Evolutionary conservation across 2,113 vertebrate species (phyloP).

Genomic region (Neotragus pygmaeus): DNA sequence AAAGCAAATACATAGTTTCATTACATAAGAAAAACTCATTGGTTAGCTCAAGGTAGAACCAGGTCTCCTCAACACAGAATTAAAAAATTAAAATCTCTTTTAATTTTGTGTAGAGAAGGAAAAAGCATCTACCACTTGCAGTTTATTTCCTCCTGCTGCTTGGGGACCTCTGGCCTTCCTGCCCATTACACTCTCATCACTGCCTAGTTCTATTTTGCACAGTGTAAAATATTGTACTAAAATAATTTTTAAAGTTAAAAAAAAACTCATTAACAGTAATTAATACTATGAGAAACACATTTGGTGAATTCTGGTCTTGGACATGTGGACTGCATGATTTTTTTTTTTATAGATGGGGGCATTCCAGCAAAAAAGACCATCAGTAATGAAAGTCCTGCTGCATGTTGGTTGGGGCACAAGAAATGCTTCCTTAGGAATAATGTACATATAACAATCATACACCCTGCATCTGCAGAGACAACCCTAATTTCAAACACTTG

Average conservation of each 20-base stretch:
- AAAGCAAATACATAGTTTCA: too few relatives aligned
- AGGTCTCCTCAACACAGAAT: too few relatives aligned
- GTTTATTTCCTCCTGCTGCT: too few relatives aligned
- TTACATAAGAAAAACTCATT: too few relatives aligned
- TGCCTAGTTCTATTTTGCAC: background rate
- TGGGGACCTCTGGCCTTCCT: too few relatives aligned
- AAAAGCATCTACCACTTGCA: too few relatives aligned
- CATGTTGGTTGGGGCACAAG: background rate
- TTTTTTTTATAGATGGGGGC: accelerated
- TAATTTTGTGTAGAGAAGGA: too few relatives aligned
- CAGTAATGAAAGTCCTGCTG: background rate
- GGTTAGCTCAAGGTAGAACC: too few relatives aligned
- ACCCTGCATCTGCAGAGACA: background rate
- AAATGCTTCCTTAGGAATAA: background rate
- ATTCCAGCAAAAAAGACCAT: accelerated
- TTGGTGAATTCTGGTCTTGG: background rate
- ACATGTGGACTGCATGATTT: accelerated
- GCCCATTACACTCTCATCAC: too few relatives aligned
- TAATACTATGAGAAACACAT: background rate
- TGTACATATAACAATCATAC: accelerated
- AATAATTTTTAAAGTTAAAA: too few relatives aligned
- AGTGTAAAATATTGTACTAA: background rate
- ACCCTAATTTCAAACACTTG: background rate
- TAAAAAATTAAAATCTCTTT: too few relatives aligned
- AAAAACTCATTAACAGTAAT: background rate